Base-by-base conservation (phyloP, 2,888 invertebrate species). In the Eucriotettix oculatus region DNA sequence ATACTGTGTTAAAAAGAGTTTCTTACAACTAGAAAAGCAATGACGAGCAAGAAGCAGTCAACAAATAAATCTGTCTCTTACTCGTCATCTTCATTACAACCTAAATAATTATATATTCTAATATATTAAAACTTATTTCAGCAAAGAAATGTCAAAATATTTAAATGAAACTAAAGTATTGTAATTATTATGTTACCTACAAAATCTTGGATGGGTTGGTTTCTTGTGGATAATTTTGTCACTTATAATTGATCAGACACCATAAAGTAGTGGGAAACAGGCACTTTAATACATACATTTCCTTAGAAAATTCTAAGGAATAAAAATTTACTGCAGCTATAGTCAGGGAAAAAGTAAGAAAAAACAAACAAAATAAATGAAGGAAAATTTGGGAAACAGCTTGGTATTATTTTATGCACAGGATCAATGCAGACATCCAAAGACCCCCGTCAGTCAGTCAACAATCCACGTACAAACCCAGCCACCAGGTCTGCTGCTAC, bases 71-170 rank as follows among this genome's bases (percentile, higher is more conserved):
- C 16, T 29, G 29, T 16, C 10, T 48, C 16, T 54, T 54, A 16
- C 54, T 17, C 12, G 16, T 17, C 16, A 29, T 17, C 54, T 17
- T 54, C 12, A n/a, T 52, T 16, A 52, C 12, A 52, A 52, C 12
- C n/a, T 16, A 54, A 10, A 16, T 16, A 1, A 54, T 54, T 16
- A 54, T 10, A n/a, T 10, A 29, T 16, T 53, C 16, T 29, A 17
- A 29, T 29, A 7, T 29, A 29, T 5, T 29, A 58, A n/a, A 43
- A 40, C 56, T 54, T 52, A 11, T 41, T 52, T 66, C 69, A 68
- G 69, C 69, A 69, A 68, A 68, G 68, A 62, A 68, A 69, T 69
- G 68, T 68, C 69, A 69, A 69, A 67, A 64, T 56, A 56, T 58
- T 59, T 14, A 48, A 48, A n/a, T 48, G 48, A 29, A 55, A 29